Conservation (phyloP, 2,888 invertebrate genomes). For the Standfussiana lucernea region DNA sequence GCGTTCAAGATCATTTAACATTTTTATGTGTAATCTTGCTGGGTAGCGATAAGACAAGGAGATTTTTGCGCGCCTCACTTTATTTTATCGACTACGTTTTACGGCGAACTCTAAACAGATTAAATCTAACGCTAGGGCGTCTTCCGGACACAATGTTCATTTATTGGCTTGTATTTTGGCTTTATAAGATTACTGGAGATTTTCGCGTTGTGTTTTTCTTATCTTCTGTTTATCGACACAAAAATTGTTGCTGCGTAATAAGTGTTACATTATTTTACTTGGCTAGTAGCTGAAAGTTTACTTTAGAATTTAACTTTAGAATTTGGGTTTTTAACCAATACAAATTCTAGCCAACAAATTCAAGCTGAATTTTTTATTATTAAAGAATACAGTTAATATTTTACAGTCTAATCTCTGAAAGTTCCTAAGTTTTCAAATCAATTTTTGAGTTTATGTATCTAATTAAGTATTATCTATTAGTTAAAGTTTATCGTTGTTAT, state of each 20-base stretch:
- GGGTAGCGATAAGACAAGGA: constrained; percentile 87
- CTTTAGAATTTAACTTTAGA: too few relatives aligned
- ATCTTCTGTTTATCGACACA: constrained; percentile 47
- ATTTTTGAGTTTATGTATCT: too few relatives aligned
- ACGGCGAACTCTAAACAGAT: constrained; percentile 87
- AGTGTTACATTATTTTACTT: constrained; percentile 17
- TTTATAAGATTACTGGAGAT: constrained; percentile 73
- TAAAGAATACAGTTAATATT: too few relatives aligned
- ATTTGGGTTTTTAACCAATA: too few relatives aligned
- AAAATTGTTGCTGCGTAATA: constrained; percentile 31
- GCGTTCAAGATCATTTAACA: constrained; percentile 90
- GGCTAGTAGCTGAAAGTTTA: background rate
- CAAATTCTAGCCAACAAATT: too few relatives aligned
- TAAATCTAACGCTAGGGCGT: constrained; percentile 86
- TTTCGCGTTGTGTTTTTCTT: constrained; percentile 47
- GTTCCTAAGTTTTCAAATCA: too few relatives aligned
- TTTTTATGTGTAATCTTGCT: constrained; percentile 90
- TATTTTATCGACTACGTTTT: constrained; percentile 89
- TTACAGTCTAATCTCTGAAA: too few relatives aligned
- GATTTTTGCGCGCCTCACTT: constrained; percentile 87
- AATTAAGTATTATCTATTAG: too few relatives aligned
- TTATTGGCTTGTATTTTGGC: constrained; percentile 83
- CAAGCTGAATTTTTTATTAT: too few relatives aligned
- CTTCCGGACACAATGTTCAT: constrained; percentile 75
- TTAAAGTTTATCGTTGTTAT: too few relatives aligned